Evolutionary conservation across 1,140 invertebrate species (phyloP).

Genomic region (Temnothorax curvispinosus): DNA sequence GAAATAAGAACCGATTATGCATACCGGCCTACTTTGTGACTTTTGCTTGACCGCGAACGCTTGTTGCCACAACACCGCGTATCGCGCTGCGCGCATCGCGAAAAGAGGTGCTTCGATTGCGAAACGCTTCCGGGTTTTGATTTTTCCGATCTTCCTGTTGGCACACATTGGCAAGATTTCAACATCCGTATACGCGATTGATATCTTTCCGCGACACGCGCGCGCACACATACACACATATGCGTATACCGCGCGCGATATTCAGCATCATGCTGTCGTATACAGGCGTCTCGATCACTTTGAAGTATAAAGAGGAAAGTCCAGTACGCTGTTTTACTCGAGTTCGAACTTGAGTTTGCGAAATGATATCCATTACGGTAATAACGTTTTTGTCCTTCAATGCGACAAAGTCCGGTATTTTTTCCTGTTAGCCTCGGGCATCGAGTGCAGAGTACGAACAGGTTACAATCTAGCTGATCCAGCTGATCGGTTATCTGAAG

Average conservation of each 20-base stretch:
- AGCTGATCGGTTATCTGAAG: background rate
- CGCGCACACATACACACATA: background rate
- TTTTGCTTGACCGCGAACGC: background rate
- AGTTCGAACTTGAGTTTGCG: background rate
- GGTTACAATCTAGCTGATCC: background rate
- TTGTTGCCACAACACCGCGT: background rate
- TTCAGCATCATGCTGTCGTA: background rate
- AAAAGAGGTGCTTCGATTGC: background rate
- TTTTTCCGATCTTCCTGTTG: background rate
- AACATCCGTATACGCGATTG: background rate
- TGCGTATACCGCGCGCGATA: background rate
- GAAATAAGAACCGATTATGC: too few relatives aligned
- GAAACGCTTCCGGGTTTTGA: conserved; percentile 21
- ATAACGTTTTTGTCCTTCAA: background rate
- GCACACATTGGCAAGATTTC: background rate
- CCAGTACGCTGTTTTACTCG: background rate
- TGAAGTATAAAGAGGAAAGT: conserved; percentile 29
- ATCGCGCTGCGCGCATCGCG: background rate
- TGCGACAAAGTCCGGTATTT: background rate
- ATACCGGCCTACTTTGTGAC: background rate
- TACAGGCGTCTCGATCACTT: background rate
- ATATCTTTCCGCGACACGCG: background rate
- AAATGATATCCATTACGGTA: background rate
- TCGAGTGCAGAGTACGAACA: background rate
- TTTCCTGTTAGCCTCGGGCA: background rate